Conservation (phyloP, 1,140 invertebrate species). For the Drosophila rufa region DNA sequence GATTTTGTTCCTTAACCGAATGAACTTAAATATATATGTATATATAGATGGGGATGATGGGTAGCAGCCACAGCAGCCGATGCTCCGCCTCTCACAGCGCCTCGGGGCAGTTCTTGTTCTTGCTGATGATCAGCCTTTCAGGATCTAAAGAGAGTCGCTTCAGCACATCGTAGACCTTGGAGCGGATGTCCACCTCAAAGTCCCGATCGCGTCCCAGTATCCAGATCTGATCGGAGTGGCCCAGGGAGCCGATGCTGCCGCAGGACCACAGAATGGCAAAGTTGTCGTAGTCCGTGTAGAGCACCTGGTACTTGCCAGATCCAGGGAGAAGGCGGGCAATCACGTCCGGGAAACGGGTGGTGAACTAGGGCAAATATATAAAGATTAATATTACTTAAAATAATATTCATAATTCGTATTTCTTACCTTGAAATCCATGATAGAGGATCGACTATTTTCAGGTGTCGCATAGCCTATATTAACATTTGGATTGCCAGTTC, state of each 20-base stretch:
- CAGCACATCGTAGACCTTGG: conserved; percentile 87
- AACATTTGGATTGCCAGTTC: conserved; percentile 79
- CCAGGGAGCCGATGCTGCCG: conserved; percentile 86
- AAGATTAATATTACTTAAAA: background rate
- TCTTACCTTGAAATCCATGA: conserved; percentile 84
- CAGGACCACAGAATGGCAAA: conserved; percentile 91
- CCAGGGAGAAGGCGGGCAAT: conserved; percentile 89
- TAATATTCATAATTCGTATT: too few relatives aligned
- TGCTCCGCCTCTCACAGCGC: conserved; percentile 42
- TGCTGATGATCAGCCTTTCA: conserved; percentile 88
- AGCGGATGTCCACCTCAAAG: conserved; percentile 86
- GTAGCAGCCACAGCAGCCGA: background rate
- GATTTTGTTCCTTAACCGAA: conserved; percentile 66
- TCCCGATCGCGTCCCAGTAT: conserved; percentile 87
- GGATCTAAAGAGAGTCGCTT: conserved; percentile 87
- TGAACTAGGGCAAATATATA: conserved; percentile 85
- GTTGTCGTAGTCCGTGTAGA: conserved; percentile 90
- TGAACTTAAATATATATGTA: conserved; percentile 47
- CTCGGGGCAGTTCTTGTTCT: conserved; percentile 88
- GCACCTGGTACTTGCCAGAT: conserved; percentile 88
- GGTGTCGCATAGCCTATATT: conserved; percentile 81
- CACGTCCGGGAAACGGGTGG: conserved; percentile 87
- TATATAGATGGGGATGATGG: conserved; percentile 19
- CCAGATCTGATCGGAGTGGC: conserved; percentile 88
- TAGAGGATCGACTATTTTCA: conserved; percentile 79